phyloP scores from a whole-genome alignment of 2,888 invertebrate species.

The Drosophila macrothrix region DNA sequence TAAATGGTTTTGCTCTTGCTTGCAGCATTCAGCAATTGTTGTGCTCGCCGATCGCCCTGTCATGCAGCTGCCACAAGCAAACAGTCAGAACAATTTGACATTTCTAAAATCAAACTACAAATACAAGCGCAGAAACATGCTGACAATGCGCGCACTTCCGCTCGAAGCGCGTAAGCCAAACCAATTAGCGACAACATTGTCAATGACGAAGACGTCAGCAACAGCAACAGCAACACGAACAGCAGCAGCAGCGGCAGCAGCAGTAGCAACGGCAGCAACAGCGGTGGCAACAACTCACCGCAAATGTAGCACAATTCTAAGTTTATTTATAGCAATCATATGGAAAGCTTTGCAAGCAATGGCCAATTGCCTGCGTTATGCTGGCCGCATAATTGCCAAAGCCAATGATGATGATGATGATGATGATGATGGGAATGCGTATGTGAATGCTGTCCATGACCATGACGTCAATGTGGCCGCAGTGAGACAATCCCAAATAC shows the following conservation, averaged over 20 bases:
- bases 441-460: conserved; percentile 48
- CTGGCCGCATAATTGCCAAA: conserved; percentile 54
- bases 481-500: conserved; percentile 42
- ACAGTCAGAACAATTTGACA: conserved; percentile 76
- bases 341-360: conserved; percentile 71
- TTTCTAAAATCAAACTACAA: conserved; percentile 85
- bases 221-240: conserved; percentile 30
- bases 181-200: conserved; percentile 72
- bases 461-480: conserved; percentile 65
- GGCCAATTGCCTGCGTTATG: conserved; percentile 57
- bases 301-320: conserved; percentile 78
- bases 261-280: conserved; percentile 35
- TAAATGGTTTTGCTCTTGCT: conserved; percentile 20
- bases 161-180: conserved; percentile 62
- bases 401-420: conserved; percentile 26
- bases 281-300: conserved; percentile 39
- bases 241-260: conserved; percentile 36
- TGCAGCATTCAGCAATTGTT: conserved; percentile 44
- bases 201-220: conserved; percentile 58
- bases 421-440: conserved; percentile 41
- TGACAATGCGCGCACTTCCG: conserved; percentile 69
- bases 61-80: conserved; percentile 60
- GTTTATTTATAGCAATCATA: conserved; percentile 80
- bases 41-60: conserved; percentile 33
- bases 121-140: conserved; percentile 83